These are phyloP conservation scores for Stenchaetothrips biformis DNA, from an alignment of 2,888 invertebrate species.

Conservation along the genomic window DNA sequence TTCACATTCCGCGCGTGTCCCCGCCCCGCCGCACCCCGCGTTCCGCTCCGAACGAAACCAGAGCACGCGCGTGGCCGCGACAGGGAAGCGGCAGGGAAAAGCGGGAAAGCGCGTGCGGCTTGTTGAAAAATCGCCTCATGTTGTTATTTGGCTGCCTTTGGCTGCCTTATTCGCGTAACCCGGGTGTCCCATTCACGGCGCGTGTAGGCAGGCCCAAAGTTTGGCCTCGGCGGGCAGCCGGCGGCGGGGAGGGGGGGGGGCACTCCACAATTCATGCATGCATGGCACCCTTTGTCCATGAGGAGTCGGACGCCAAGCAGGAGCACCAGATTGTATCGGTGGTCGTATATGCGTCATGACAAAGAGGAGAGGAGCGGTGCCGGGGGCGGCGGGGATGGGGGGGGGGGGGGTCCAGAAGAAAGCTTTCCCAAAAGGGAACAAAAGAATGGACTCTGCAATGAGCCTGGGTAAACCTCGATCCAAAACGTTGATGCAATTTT, in stretches of 20 bases:
- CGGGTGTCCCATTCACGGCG: not conserved
- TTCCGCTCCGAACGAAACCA: not conserved
- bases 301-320: not conserved
- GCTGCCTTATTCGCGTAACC: not conserved
- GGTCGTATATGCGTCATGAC: not conserved
- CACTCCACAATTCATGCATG: not conserved
- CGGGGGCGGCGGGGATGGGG: not conserved
- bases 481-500: not conserved
- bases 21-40: not conserved
- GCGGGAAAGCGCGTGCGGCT: not conserved
- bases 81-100: not conserved
- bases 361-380: too few relatives aligned
- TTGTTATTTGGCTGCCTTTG: not conserved
- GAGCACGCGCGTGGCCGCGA: not conserved
- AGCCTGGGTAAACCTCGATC: not conserved
- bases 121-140: not conserved
- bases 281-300: not conserved
- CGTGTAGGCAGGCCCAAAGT: not conserved
- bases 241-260: not conserved
- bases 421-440: not conserved
- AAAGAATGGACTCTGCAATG: not conserved
- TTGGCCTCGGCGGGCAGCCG: not conserved
- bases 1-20: too few relatives aligned
- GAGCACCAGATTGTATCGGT: not conserved
- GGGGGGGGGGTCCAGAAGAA: too few relatives aligned